Base-by-base conservation (phyloP, 53 echinoderm and acorn worm genomes). In the Echinarachnius parma region DNA sequence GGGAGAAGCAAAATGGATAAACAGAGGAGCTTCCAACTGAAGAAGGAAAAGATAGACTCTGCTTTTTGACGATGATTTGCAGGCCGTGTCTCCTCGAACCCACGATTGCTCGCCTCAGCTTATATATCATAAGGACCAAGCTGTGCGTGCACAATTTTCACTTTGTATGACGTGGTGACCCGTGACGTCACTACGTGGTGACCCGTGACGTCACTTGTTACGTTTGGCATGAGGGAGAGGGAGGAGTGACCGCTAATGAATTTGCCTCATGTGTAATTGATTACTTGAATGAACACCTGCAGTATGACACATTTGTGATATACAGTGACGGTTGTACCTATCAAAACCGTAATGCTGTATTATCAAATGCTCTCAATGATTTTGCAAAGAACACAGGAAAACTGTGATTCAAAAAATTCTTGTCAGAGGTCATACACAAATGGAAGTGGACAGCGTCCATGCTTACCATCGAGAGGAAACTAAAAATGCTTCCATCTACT, bases 391-490 rank as follows among this genome's bases (percentile, higher is more conserved):
- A 39, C 11, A 39, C 54, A 4, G 59, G 29, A 80, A 80, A 69
- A 69, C 28, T 7, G 80, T 69, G 14, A 36, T 68, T 4, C 69
- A 81, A 47, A 81, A 81, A 33, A 44, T 81, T 60, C 61, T 81
- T 26, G 81, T 70, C 11, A 36, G 72, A 25, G 81, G 81, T 31
- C 81, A 81, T 32, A 81, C 81, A 9, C 70, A 81, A 46, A 48
- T 81, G 81, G 81, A 81, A 48, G 69, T 81, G 10, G 81, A 81
- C 34, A 81, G 81, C 46, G 71, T 71, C 2, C 60, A 81, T 33
- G 71, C 70, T 46, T 71, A 42, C 19, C 65, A 66, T 30, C 49
- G 66, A 39, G 11, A 35, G 4, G 66, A 66, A 78, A 31, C 64
- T 3, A 66, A 78, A 24, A 48, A 80, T 19, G 59, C 28, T 21